Percentiles rank a stretch among this genome's conserved stretches.
These are phyloP conservation scores for Nibea coibor DNA, from an alignment of 2,113 vertebrate genomes.

Conservation along the genomic window DNA sequence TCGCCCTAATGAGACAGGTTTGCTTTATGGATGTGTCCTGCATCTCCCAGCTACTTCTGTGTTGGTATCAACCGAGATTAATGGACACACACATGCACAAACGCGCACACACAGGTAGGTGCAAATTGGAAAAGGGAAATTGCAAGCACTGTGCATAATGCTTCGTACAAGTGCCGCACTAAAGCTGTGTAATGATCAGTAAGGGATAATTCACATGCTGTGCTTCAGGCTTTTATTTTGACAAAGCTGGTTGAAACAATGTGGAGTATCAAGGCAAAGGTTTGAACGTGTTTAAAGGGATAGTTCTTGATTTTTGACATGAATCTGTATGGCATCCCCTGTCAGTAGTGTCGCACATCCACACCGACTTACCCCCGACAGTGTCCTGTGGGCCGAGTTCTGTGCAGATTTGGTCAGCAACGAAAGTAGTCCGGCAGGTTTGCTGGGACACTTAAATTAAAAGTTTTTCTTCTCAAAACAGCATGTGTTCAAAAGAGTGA, in stretches of 20 bases:
- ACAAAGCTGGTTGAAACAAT: conserved; percentile 9
- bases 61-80: conserved; percentile 23
- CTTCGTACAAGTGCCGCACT: conserved; percentile 22
- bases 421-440: no score
- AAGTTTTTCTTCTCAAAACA: no score
- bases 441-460: no score
- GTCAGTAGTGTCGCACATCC: no score
- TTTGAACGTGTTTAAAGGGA: background rate
- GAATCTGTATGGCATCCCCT: no score
- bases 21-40: conserved; percentile 54
- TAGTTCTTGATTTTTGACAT: no score
- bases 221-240: background rate
- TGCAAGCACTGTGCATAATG: conserved; percentile 43
- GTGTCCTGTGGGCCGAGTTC: no score
- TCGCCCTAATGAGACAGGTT: conserved; percentile 61
- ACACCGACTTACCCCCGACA: no score
- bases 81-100: conserved; percentile 37
- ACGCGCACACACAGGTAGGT: conserved; percentile 23
- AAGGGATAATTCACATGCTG: conserved; percentile 34
- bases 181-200: conserved; percentile 46
- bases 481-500: no score
- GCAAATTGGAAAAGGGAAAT: conserved; percentile 42
- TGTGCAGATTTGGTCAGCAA: no score
- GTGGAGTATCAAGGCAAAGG: background rate
- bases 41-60: conserved; percentile 45